phyloP scores from a whole-genome alignment of 2,888 invertebrate species.

The Dynastes maya region DNA sequence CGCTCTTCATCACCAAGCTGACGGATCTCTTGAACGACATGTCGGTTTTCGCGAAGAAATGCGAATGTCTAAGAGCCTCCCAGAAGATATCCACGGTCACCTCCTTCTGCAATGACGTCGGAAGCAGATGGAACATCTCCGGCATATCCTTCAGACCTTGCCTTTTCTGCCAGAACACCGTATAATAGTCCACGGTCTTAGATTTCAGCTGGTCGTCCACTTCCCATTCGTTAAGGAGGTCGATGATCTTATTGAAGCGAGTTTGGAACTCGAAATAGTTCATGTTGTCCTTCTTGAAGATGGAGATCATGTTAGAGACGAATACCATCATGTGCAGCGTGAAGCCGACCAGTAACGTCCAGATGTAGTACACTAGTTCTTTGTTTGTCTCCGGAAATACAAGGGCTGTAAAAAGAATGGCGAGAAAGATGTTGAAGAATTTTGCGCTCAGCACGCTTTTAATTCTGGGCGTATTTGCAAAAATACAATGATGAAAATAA shows the following conservation, averaged over 20 bases:
- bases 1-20: conserved; percentile 71
- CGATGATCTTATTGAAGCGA: conserved; percentile 37
- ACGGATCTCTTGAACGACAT: conserved; percentile 72
- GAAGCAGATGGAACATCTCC: conserved; percentile 69
- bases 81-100: conserved; percentile 73
- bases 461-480: too few species aligned
- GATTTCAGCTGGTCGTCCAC: conserved; percentile 38
- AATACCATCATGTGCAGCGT: conserved; percentile 44
- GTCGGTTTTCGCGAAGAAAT: conserved; percentile 71
- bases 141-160: conserved; percentile 71
- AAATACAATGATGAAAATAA: too few species aligned
- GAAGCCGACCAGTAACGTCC: conserved; percentile 40
- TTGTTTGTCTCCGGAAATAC: conserved; percentile 40
- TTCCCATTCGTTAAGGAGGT: conserved; percentile 49
- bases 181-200: conserved; percentile 67
- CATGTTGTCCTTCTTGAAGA: conserved; percentile 39
- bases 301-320: conserved; percentile 34
- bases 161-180: conserved; percentile 73
- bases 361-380: conserved; percentile 36
- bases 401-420: conserved; percentile 27
- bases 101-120: conserved; percentile 73
- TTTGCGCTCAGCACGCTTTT: too few species aligned
- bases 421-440: too few species aligned
- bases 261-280: conserved; percentile 47
- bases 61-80: conserved; percentile 72